Evolutionary conservation across 2,888 invertebrate species (phyloP).

Genomic region (Charanyca ferruginea): DNA sequence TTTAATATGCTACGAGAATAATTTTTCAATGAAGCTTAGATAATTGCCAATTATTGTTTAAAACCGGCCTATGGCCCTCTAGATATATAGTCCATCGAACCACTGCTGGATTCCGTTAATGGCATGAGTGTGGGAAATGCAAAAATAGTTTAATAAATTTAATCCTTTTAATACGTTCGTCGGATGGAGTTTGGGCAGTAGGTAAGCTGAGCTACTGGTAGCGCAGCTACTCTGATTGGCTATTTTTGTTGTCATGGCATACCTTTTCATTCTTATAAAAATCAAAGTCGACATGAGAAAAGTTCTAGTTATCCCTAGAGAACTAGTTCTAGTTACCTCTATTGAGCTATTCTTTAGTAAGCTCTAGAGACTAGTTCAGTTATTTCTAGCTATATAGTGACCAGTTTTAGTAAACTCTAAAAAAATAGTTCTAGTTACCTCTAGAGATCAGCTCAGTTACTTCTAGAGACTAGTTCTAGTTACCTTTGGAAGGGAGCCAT

Average conservation of each 20-base stretch:
- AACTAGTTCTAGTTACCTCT: no score
- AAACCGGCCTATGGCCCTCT: neutral
- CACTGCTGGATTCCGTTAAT: neutral
- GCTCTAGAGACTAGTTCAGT: no score
- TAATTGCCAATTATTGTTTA: neutral
- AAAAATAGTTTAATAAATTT: conserved; percentile 19
- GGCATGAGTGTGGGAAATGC: neutral
- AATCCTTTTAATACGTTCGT: neutral
- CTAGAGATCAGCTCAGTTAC: neutral
- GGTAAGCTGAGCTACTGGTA: neutral
- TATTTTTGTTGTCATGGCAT: neutral
- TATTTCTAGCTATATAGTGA: no score
- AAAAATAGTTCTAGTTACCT: no score
- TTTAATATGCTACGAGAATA: neutral
- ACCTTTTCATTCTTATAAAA: no score
- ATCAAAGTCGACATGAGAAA: no score
- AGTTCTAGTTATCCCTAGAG: no score
- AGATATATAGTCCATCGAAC: conserved; percentile 17
- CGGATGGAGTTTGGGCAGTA: neutral
- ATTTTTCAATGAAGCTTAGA: neutral
- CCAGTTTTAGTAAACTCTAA: neutral
- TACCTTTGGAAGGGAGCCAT: conserved; percentile 96
- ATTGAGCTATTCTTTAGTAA: no score
- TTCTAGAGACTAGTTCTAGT: neutral
- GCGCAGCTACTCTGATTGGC: neutral